These are phyloP conservation scores for Colletes collaris DNA, from an alignment of 2,888 invertebrate species.

Conservation along the genomic window DNA sequence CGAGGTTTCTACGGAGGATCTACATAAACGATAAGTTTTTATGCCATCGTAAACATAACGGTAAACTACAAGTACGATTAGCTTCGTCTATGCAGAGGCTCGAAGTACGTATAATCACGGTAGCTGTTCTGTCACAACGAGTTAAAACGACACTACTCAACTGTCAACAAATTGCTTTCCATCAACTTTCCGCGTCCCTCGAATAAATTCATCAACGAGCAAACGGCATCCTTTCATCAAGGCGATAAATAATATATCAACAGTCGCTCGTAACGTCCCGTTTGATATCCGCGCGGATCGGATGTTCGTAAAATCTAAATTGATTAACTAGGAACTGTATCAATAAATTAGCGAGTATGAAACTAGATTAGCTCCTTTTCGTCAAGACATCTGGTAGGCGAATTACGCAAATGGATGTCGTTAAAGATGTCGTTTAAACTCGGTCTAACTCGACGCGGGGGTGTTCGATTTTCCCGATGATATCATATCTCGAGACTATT, in stretches of 20 bases:
- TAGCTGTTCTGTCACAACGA: background rate
- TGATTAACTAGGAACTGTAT: background rate
- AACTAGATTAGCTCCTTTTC: background rate
- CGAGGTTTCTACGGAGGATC: too few relatives aligned
- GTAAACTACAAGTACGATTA: too few relatives aligned
- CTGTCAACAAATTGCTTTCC: background rate
- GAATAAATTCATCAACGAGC: background rate
- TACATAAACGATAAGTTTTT: too few relatives aligned
- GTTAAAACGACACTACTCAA: background rate
- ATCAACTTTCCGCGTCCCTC: background rate
- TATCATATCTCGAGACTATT: constrained; percentile 55
- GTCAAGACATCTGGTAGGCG: constrained; percentile 29
- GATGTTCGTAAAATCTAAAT: background rate
- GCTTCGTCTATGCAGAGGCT: background rate
- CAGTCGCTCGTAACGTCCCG: background rate
- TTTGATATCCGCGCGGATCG: too few relatives aligned
- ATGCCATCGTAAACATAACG: too few relatives aligned
- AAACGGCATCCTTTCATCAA: too few relatives aligned
- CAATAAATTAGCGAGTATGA: constrained; percentile 14
- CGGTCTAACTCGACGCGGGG: background rate
- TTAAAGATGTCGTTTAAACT: constrained; percentile 50
- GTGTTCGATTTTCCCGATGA: constrained; percentile 53
- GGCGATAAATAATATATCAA: too few relatives aligned
- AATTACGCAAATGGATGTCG: constrained; percentile 45
- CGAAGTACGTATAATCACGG: background rate